Evolutionary conservation across 2,797 vertebrate genomes (phyloP), one percentile per base, ranked within the genome.

Genomic region (Macropodus opercularis): DNA sequence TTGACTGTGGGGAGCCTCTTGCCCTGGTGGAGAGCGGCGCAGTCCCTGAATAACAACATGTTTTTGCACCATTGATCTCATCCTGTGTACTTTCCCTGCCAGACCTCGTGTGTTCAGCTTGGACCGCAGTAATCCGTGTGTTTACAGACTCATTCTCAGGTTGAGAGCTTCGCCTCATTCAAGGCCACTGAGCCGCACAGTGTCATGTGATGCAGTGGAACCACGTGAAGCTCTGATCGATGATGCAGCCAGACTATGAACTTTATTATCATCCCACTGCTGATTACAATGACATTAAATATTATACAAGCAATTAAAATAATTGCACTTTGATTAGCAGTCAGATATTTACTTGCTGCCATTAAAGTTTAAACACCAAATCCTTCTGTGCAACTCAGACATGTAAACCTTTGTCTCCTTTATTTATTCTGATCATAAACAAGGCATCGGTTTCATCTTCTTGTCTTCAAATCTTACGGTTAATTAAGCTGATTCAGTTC

Each of bases 61-160:
- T 61, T 49, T 70, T 66, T 69, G 74, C 65, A n/a, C n/a, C n/a
- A n/a, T n/a, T n/a, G n/a, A n/a, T n/a, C n/a, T n/a, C n/a, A n/a
- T n/a, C n/a, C n/a, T 52, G 63, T 73, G 70, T 59, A 65, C 63
- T 69, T 73, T 50, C 65, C 43, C 57, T 57, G 58, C 73, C 57
- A 61, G 72, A 78, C 68, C 50, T 49, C 62, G 23, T 63, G 50
- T 71, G 69, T 59, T 67, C 18, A 62, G 67, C 56, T 66, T 32
- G 19, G 27, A 67, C 74, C 63, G 42, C 46, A 58, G 19, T 72
- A 77, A 85, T 83, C 72, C 61, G 34, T 43, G 47, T 73, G 54
- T 77, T 73, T 66, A 78, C 63, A 71, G 72, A 84, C 63, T 43
- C 63, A 48, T 62, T 43, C 35, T 75, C 54, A 52, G 54, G 63